Conservation (phyloP, 2,113 vertebrate species). For the Dipodomys merriami region DNA sequence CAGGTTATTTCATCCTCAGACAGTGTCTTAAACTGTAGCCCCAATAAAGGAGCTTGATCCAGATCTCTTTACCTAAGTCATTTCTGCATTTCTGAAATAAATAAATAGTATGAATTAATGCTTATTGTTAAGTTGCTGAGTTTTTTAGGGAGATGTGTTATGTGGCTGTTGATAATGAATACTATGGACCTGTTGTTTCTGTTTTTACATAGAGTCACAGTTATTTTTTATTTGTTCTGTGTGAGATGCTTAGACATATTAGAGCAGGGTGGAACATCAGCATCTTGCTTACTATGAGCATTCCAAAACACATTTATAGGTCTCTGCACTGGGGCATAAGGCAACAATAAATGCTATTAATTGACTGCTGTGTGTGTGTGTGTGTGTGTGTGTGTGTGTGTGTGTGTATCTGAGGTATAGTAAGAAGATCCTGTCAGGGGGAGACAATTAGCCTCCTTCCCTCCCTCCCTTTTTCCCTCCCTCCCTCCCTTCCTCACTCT, state of each 20-base stretch:
- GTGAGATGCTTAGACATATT: conserved; percentile 19
- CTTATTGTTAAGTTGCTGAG: not conserved
- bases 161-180: not conserved
- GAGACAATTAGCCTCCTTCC: not conserved
- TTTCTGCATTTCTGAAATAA: not conserved
- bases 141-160: not conserved
- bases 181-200: not conserved
- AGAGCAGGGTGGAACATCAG: not conserved
- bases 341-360: not conserved
- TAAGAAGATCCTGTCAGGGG: not conserved
- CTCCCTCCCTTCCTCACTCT: too few relatives aligned
- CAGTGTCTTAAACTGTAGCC: not conserved
- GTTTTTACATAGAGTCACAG: not conserved
- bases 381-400: too few relatives aligned
- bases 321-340: not conserved
- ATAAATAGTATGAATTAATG: not conserved
- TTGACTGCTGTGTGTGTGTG: not conserved
- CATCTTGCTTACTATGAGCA: not conserved
- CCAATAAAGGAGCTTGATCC: not conserved
- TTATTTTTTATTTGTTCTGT: not conserved
- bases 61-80: not conserved
- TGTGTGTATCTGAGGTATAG: not conserved
- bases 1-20: not conserved
- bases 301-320: not conserved
- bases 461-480: too few relatives aligned